Evolutionary conservation across 2,888 invertebrate genomes (phyloP), one percentile per base, ranked within the genome.

Genomic region (Drosophila conformis): DNA sequence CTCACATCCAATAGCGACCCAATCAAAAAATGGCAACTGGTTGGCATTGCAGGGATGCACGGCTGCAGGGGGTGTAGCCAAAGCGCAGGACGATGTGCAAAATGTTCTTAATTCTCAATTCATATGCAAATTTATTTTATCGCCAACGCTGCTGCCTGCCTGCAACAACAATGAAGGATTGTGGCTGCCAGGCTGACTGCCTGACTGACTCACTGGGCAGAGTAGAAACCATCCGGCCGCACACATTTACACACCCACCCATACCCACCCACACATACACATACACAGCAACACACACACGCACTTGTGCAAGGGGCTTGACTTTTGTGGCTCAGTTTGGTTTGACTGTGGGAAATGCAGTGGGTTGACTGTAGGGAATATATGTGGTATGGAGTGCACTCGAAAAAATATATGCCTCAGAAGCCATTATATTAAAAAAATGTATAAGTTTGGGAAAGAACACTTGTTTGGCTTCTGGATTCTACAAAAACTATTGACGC

Each of bases 91-190:
- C 88, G 90, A 90, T 92, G 90, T 92, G 87, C 89, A 92, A 92
- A 92, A 89, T 87, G 91, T 91, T 91, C 91, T 92, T 93, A 93
- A 93, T 93, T 92, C 92, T 86, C 92, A 90, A 93, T 93, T 93
- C 93, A 93, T 93, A 93, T 93, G 93, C 91, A 93, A 93, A 93
- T 93, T 93, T 93, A 92, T 93, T 91, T 92, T 92, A 91, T 91
- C 92, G 90, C 91, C 89, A 88, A 62, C 66, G 58, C 85, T 89
- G 86, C 87, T 53, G 49, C 73, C 62, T 79, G 85, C 67, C 89
- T 85, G 85, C 79, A 83, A 81, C 84, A 88, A 85, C 88, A 88
- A 82, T 71, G 79, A 78, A 73, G 87, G 77, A 71, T 82, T 80
- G 78, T 74, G 90, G 78, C 74, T 78, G 78, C 80, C 58, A 72